Base-by-base conservation (phyloP, 2,797 vertebrate genomes). In the Eulemur mongoz region DNA sequence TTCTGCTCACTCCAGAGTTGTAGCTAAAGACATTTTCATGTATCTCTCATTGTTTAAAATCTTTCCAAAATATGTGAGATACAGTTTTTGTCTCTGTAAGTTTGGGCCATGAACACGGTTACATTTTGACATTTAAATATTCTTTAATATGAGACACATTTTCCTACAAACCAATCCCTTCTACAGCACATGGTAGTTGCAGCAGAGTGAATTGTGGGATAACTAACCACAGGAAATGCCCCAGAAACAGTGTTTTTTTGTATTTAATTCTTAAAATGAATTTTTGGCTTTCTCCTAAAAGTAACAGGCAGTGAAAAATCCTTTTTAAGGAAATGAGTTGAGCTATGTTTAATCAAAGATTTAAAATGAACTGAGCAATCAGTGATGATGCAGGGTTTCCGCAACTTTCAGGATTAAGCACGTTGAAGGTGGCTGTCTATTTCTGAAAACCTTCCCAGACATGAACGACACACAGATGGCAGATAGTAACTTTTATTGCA, bases 341-440 rank as follows among this genome's bases (percentile, higher is more conserved):
- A 27, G 30, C 65, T 79, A 48, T 38, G 18, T 75, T 97, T 94
- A 88, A 75, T 84, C 52, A 50, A 89, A 65, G 69, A 57, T 82
- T 45, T 25, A 13, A 91, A 95, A 75, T 45, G 40, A 83, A 32
- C n/a, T 40, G 8, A 78, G 48, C 38, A 17, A 83, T 38, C 32
- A 32, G 45, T 5, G 5, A 59, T 32, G 40, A 1, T 30, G 17
- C 8, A 20, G 43, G 79, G 5, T 79, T 76, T 63, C 10, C n/a
- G 57, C 30, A 59, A 4, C 35, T 91, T 81, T 82, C 30, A 52
- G 35, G 45, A 76, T 23, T 57, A 35, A 69, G 43, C 17, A 32
- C 5, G 43, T 17, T 5, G 79, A 85, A 40, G 2, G 40, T 30
- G n/a, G 80, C 63, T 81, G 50, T 76, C 32, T 12, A 15, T 8